Evolutionary conservation across 2,113 vertebrate species (phyloP), one percentile per base, ranked within the genome.

Genomic region (Copsychus sechellarum): DNA sequence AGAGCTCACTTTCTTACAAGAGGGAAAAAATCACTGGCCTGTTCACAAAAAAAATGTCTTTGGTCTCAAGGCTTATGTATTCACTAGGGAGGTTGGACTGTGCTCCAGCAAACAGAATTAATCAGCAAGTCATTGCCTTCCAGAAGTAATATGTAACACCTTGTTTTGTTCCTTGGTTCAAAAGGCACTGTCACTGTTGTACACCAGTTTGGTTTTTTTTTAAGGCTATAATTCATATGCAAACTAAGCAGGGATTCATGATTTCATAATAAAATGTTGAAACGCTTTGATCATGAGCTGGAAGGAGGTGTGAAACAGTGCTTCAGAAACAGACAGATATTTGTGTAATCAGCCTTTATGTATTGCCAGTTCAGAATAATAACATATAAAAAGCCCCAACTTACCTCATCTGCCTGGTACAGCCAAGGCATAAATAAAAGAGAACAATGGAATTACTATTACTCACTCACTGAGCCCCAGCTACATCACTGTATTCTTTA

Each of bases 371-470:
- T 99, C 96, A 98, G 99, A 99, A 99, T 99, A 99, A 99, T 99
- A 99, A 99, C 98, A 99, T 99, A 99, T 98, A 98, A 99, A 98
- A 98, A 98, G 98, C 97, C 98, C 98, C 97, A 98, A 98, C 98
- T 99, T 99, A 99, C 99, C 99, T 99, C 99, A 99, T 99, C 98
- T 98, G 99, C 98, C 98, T 99, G 98, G 98, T 98, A 98, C 98
- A 99, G 98, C 98, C 98, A 98, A 98, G 98, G 99, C 99, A 99
- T 99, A 99, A 99, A 99, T 99, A 99, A 99, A 98, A 97, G 98
- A 97, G 98, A 99, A 99, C 99, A 99, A 99, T 99, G 98, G 98
- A 98, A 99, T 99, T 98, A 99, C 99, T 99, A 99, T 99, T 99
- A 98, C 98, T 98, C 98, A 98, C 97, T 97, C 97, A 97, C 98